Evolutionary conservation across 2,888 invertebrate species (phyloP).

Genomic region (Cotesia congregata): DNA sequence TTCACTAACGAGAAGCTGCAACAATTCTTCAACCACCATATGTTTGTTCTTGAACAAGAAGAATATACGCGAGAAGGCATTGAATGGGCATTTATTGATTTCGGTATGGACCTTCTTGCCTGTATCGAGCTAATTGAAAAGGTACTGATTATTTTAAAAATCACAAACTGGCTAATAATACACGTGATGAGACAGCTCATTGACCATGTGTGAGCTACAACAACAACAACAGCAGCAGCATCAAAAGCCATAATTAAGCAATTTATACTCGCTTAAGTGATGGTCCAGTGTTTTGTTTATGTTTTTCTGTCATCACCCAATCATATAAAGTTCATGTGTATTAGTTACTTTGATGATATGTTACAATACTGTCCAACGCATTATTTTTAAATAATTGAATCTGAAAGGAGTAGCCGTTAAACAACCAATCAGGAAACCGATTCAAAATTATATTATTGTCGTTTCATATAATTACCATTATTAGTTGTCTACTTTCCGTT

Average conservation of each 20-base stretch:
- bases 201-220: constrained; percentile 1
- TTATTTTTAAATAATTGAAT: not conserved
- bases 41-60: constrained; percentile 95
- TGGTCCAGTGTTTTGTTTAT: constrained; percentile 60
- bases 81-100: constrained; percentile 94
- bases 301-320: constrained; percentile 3
- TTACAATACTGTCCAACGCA: not conserved
- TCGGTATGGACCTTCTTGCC: constrained; percentile 94
- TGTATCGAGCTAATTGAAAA: constrained; percentile 97
- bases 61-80: constrained; percentile 93
- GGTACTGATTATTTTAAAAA: constrained; percentile 72
- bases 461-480: too few relatives aligned
- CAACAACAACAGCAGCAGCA: constrained; percentile 32
- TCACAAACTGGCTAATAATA: constrained; percentile 11
- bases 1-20: constrained; percentile 95
- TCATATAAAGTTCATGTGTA: not conserved
- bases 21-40: constrained; percentile 96
- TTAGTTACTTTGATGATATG: not conserved
- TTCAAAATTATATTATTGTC: too few relatives aligned
- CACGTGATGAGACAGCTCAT: not conserved
- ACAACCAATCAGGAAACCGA: too few relatives aligned
- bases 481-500: too few relatives aligned
- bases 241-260: constrained; percentile 35
- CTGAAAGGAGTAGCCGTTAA: not conserved
- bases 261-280: constrained; percentile 48